These are phyloP conservation scores for Pterocles burchelli DNA, from an alignment of 2,113 vertebrate species.

Conservation along the genomic window DNA sequence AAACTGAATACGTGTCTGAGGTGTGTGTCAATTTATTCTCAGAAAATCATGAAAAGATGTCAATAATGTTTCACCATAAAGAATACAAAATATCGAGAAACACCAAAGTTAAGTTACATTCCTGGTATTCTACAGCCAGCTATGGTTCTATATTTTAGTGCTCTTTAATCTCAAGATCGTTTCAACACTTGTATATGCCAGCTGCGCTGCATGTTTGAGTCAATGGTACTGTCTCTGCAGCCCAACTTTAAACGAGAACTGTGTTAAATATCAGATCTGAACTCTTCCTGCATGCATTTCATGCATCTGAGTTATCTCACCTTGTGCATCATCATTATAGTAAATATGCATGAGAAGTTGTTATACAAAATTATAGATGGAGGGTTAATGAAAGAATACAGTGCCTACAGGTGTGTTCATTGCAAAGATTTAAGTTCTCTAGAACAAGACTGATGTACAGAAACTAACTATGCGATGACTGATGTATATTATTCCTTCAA, in stretches of 20 bases:
- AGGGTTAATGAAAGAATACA: background rate
- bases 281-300: background rate
- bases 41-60: background rate
- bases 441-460: background rate
- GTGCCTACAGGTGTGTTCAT: background rate
- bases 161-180: background rate
- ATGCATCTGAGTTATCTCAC: background rate
- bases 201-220: background rate
- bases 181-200: background rate
- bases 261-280: background rate
- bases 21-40: background rate
- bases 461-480: background rate
- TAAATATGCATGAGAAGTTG: background rate
- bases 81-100: background rate
- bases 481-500: background rate
- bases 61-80: background rate
- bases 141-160: background rate
- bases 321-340: background rate
- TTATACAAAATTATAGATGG: background rate
- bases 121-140: background rate
- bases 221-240: background rate
- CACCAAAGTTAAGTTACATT: background rate
- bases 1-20: accelerated
- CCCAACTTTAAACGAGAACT: background rate
- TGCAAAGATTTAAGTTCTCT: background rate